Base-by-base conservation (phyloP, 2,797 vertebrate species). In the Alauda arvensis region DNA sequence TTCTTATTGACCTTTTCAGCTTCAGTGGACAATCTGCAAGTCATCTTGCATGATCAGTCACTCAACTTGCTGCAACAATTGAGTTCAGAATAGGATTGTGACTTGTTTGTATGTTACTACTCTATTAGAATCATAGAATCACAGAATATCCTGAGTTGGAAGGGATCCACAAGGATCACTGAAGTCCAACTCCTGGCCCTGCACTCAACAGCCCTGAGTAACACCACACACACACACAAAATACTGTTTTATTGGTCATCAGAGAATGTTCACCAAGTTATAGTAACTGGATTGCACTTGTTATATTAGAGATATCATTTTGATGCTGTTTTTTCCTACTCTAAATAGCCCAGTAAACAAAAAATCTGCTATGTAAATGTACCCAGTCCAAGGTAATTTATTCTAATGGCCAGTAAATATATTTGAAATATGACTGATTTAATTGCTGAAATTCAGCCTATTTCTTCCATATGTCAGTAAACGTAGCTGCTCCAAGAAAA, bases 381-480 rank as follows among this genome's bases (percentile, higher is more conserved):
- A 80, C 72, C 46, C 71, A 83, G 75, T 92, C 60, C 80, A 79
- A 68, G 67, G 74, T 87, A 95, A 95, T 92, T 94, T 80, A 80
- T n/a, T 19, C 34, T 95, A 93, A 95, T 87, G 90, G 56, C 31
- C 57, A 71, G 80, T 77, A 92, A 93, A 75, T 45, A 45, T 85
- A 94, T 86, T 93, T 95, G 88, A 96, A 95, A 96, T 94, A 94
- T 67, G 81, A 91, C 88, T 81, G 55, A 66, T 91, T 70, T 83
- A 85, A 83, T 87, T 94, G 89, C 39, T 42, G 82, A 95, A 94
- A 96, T 93, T 66, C 93, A 95, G 53, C 42, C 91, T 85, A 90
- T 88, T 96, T 95, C 75, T 95, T 94, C 91, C 83, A 80, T 87
- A 91, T 83, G 78, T 88, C 86, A 89, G 67, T 95, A 94, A 95